Conservation (phyloP, 2,797 vertebrate species). For the Pagetopsis macropterus region DNA sequence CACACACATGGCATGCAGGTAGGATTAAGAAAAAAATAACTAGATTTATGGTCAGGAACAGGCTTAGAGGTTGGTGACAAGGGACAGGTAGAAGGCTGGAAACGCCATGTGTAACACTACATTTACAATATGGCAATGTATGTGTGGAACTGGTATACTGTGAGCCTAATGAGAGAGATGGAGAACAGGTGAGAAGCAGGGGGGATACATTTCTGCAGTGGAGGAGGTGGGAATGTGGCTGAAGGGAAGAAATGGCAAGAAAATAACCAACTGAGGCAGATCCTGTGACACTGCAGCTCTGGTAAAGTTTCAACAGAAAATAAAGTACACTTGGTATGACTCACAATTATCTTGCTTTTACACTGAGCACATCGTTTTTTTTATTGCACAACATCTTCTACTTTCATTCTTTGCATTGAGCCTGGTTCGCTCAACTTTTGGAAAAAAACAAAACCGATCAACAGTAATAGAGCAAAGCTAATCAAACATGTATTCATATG, state of each 20-base stretch:
- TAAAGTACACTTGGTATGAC: background rate
- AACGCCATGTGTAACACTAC: background rate
- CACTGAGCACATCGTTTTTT: too few species aligned
- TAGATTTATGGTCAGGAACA: too few species aligned
- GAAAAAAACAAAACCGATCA: background rate
- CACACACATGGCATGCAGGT: background rate
- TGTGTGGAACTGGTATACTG: background rate
- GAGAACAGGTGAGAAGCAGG: background rate
- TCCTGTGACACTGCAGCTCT: background rate
- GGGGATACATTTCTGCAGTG: background rate
- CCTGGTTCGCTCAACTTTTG: too few species aligned
- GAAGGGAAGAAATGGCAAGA: background rate
- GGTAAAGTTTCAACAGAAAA: background rate
- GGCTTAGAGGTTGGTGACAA: background rate
- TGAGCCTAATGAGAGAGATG: background rate
- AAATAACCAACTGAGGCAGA: background rate
- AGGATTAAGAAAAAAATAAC: background rate
- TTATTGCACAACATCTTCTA: too few species aligned
- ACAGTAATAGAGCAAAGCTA: background rate
- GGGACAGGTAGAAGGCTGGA: background rate
- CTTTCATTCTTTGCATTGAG: too few species aligned
- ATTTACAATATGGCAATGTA: background rate
- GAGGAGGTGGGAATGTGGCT: background rate
- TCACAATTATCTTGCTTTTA: background rate
- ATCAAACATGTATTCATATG: conserved; percentile 1